Evolutionary conservation across 2,888 invertebrate species (phyloP).

Genomic region (Strigamia transsilvanica): DNA sequence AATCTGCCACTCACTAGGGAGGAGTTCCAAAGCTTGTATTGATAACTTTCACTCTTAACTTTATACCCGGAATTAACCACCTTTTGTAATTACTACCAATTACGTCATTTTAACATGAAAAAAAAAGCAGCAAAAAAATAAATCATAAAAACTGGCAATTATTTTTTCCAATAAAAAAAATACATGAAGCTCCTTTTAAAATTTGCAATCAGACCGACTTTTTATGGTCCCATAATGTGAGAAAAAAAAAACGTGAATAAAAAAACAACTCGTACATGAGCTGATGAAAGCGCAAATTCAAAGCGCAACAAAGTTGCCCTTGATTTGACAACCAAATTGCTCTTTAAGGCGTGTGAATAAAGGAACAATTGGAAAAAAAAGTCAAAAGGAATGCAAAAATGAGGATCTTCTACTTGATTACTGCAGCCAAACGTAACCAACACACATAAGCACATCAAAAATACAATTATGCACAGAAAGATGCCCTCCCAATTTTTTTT

Average conservation of each 20-base stretch:
- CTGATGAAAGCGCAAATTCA: neutral
- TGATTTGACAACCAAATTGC: conserved; percentile 15
- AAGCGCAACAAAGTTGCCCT: neutral
- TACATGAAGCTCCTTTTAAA: neutral
- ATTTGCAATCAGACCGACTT: neutral
- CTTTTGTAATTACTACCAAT: neutral
- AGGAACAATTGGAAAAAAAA: neutral
- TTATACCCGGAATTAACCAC: conserved; percentile 8
- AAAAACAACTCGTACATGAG: neutral
- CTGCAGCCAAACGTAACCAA: conserved; percentile 10
- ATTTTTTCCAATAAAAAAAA: neutral
- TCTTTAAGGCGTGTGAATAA: conserved; percentile 2
- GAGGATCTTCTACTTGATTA: conserved; percentile 3
- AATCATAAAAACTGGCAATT: neutral
- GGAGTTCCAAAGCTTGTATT: neutral
- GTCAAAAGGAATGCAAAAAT: conserved; percentile 6
- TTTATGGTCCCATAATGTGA: neutral
- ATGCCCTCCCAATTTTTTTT: conserved; percentile 3
- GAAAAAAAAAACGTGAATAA: neutral
- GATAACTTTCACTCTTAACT: neutral
- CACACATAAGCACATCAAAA: conserved; percentile 10
- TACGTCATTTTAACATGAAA: neutral
- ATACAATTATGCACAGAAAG: conserved; percentile 10
- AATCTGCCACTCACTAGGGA: neutral
- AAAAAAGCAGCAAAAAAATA: neutral